Conservation (phyloP, 2,113 vertebrate species). For the Myiozetetes cayanensis region DNA sequence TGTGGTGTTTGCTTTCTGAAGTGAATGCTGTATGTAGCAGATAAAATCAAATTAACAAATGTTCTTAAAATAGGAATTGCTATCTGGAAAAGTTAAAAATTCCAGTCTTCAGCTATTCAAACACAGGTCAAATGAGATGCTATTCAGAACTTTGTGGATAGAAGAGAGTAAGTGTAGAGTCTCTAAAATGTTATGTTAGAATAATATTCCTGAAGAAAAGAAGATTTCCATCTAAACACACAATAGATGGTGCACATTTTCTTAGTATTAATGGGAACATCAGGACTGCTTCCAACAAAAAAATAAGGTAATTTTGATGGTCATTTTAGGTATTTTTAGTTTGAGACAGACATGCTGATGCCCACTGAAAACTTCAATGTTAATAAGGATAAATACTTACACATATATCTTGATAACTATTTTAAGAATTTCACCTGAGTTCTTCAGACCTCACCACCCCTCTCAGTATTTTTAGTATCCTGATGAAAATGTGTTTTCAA, state of each 20-base stretch:
- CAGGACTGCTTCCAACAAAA: background rate
- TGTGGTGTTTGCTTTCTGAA: background rate
- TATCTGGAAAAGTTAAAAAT: background rate
- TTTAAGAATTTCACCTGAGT: constrained; percentile 51
- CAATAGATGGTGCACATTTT: background rate
- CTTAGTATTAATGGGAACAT: background rate
- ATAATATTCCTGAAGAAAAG: background rate
- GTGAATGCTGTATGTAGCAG: background rate
- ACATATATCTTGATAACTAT: background rate
- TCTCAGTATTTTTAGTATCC: background rate
- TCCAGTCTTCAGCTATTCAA: background rate
- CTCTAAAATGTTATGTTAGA: background rate
- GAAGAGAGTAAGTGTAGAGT: background rate
- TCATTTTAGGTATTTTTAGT: background rate
- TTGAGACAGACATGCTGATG: background rate
- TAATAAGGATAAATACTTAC: background rate
- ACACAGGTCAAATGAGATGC: background rate
- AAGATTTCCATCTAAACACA: background rate
- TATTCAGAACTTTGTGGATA: background rate
- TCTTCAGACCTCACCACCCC: background rate
- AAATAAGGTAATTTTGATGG: background rate
- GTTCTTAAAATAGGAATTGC: background rate
- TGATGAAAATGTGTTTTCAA: constrained; percentile 29
- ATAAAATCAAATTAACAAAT: background rate
- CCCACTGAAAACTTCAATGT: background rate